Conservation (phyloP, 1,140 invertebrate genomes). For the Polypedilum pembai region DNA sequence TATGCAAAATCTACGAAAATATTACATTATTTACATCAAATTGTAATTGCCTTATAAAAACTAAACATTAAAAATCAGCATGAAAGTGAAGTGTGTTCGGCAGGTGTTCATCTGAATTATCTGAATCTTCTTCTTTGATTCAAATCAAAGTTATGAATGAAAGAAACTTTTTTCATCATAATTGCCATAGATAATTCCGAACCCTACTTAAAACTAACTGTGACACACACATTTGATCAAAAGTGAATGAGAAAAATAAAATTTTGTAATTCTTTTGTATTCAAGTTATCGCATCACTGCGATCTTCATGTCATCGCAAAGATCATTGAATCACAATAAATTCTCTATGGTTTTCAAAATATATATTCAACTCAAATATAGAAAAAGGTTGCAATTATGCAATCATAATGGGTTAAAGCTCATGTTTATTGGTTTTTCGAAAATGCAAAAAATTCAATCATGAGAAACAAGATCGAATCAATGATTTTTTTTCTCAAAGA, state of each 20-base stretch:
- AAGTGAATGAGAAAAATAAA: no score
- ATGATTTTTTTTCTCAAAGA: neutral
- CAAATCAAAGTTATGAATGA: neutral
- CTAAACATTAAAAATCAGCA: no score
- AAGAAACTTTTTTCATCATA: constrained; percentile 13
- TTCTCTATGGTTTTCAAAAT: constrained; percentile 1
- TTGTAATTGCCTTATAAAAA: no score
- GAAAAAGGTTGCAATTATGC: neutral
- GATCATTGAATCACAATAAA: neutral
- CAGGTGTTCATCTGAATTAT: neutral
- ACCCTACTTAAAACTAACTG: neutral
- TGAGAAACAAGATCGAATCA: neutral
- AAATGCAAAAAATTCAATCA: neutral
- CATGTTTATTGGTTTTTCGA: neutral
- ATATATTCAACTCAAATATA: no score
- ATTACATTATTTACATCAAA: no score
- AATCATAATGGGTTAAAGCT: neutral
- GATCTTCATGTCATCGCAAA: neutral
- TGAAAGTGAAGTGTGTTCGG: neutral
- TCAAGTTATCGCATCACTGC: neutral
- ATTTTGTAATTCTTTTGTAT: neutral
- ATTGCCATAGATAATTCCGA: neutral
- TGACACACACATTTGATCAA: neutral
- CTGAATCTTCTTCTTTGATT: no score
- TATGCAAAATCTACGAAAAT: no score